Conservation (phyloP, 2,888 invertebrate genomes). For the Nymphalis urticae region DNA sequence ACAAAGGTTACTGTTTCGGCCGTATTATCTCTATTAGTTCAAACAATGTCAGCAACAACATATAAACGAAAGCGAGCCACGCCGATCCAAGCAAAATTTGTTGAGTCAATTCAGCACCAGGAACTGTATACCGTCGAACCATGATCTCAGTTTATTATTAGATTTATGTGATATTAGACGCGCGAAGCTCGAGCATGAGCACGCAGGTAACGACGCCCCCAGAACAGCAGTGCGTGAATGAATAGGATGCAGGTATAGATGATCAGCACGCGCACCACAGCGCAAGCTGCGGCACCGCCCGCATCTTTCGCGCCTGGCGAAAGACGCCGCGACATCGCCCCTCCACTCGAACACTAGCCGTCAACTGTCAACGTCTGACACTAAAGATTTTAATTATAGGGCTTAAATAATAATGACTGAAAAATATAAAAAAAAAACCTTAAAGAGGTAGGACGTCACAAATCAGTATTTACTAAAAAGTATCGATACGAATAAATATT, state of each 20-base stretch:
- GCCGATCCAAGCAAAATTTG: conserved; percentile 45
- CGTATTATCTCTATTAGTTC: conserved; percentile 57
- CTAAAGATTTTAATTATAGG: neutral
- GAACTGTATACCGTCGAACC: conserved; percentile 38
- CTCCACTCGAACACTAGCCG: neutral
- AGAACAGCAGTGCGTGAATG: conserved; percentile 59
- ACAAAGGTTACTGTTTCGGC: conserved; percentile 41
- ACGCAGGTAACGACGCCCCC: conserved; percentile 53
- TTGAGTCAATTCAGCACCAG: conserved; percentile 46
- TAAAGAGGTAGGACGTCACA: neutral
- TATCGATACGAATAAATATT: too few species aligned
- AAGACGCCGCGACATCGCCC: neutral
- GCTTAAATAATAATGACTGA: neutral
- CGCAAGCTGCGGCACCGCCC: conserved; percentile 41
- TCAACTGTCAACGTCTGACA: neutral
- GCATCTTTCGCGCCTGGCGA: conserved; percentile 46
- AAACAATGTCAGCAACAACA: conserved; percentile 55
- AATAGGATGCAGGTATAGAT: conserved; percentile 56
- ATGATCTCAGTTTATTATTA: conserved; percentile 14
- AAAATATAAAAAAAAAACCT: neutral
- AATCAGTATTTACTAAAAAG: too few species aligned
- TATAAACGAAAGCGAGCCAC: conserved; percentile 53
- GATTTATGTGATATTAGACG: neutral
- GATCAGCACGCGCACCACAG: conserved; percentile 53
- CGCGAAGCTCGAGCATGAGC: conserved; percentile 25